Percentiles rank a stretch among this genome's conserved stretches.
phyloP scores from a whole-genome alignment of 1,140 invertebrate genomes.

The Cecropterus lyciades region DNA sequence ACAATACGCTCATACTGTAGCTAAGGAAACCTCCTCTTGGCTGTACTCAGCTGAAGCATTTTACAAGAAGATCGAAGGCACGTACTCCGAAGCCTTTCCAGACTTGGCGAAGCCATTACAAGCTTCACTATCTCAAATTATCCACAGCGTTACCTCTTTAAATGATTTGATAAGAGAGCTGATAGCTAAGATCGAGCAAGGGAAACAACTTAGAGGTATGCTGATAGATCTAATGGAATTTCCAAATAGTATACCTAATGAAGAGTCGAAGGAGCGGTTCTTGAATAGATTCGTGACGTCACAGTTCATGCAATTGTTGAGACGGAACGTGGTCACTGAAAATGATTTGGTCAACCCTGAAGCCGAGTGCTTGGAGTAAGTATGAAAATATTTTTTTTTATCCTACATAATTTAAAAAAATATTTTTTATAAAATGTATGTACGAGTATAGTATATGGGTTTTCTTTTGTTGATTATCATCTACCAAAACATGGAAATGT shows the following conservation, averaged over 20 bases:
- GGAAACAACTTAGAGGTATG: conserved; percentile 43
- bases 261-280: conserved; percentile 68
- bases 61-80: conserved; percentile 82
- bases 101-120: conserved; percentile 88
- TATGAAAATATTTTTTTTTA: too few species aligned
- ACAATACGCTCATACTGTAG: conserved; percentile 58
- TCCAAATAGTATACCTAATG: conserved; percentile 80
- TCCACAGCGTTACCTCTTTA: conserved; percentile 84
- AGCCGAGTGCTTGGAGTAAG: conserved; percentile 64
- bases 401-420: too few species aligned
- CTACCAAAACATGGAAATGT: too few species aligned
- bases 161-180: conserved; percentile 73
- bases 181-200: conserved; percentile 65
- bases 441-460: too few species aligned
- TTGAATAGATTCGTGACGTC: conserved; percentile 75
- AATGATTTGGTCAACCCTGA: conserved; percentile 53
- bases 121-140: conserved; percentile 85
- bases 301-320: conserved; percentile 64
- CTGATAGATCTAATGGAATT: conserved; percentile 71
- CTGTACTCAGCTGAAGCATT: conserved; percentile 85
- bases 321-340: conserved; percentile 46
- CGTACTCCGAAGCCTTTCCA: conserved; percentile 86
- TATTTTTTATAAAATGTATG: too few species aligned
- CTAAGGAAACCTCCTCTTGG: conserved; percentile 84
- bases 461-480: too few species aligned